Evolutionary conservation across 2,888 invertebrate genomes (phyloP).

Genomic region (Phyto melanocephala): DNA sequence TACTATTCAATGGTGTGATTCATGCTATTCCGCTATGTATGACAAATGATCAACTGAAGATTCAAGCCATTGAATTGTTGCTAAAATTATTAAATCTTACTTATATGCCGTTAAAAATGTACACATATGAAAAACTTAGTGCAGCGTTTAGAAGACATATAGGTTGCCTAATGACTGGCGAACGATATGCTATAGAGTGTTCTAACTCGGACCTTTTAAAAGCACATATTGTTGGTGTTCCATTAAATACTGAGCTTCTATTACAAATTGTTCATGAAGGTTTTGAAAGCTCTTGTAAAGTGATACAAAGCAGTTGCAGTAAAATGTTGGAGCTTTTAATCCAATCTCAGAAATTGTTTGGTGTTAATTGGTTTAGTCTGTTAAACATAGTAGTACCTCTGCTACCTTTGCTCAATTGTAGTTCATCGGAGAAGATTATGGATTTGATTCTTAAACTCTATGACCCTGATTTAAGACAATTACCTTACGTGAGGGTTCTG

Average conservation of each 20-base stretch:
- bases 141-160: conserved; percentile 71
- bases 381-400: conserved; percentile 69
- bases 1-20: conserved; percentile 69
- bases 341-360: conserved; percentile 70
- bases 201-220: conserved; percentile 67
- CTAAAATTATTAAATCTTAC: conserved; percentile 70
- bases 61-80: conserved; percentile 70
- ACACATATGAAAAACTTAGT: conserved; percentile 68
- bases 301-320: conserved; percentile 68
- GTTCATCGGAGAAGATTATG: conserved; percentile 66
- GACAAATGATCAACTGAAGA: conserved; percentile 65
- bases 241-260: conserved; percentile 71
- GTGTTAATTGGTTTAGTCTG: conserved; percentile 67
- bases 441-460: conserved; percentile 69
- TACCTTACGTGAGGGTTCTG: conserved; percentile 69
- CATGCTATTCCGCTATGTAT: conserved; percentile 68
- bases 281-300: conserved; percentile 52
- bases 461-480: conserved; percentile 70
- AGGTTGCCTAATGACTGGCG: conserved; percentile 72
- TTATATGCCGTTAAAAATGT: conserved; percentile 66
- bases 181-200: conserved; percentile 67
- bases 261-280: conserved; percentile 70
- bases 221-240: conserved; percentile 73
- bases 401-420: conserved; percentile 72
- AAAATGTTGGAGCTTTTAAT: conserved; percentile 73